Base-by-base conservation (phyloP, 2,113 vertebrate genomes). In the Gallinago media region DNA sequence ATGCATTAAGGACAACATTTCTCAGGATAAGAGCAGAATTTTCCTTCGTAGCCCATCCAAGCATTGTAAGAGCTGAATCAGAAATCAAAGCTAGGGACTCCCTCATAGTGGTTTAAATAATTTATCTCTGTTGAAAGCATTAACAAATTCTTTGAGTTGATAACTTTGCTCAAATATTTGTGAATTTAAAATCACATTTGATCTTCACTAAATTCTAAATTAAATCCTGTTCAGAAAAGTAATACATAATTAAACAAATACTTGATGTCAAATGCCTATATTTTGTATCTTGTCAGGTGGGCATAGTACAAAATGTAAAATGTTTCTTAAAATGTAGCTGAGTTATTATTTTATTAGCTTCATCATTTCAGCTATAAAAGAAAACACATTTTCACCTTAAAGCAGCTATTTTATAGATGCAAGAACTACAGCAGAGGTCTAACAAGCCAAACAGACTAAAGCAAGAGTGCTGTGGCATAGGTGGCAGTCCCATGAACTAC, bases 61-160 rank as follows among this genome's bases (percentile, higher is more conserved):
- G 17, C 56, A 66, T 6, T 26, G 2, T 44, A 79, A 89, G 20
- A 88, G 49, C 84, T 72, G 74, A 91, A 95, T 75, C 73, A 92
- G 84, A 94, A 97, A 95, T 92, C 93, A 95, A 97, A 97, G 36
- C 78, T 81, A 95, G 55, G 36, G 26, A 81, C 49, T 85, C 47
- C 62, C 21, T 58, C 65, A 66, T 2, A 63, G 25, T 19, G 36
- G 34, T 65, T 61, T 74, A 89, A 93, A 86, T 6, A 36, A 89
- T 38, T 72, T 36, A 54, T 61, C 68, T 87, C 78, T 91, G 7
- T 16, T 44, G 50, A 78, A 92, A 92, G 31, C 26, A 76, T 40
- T 44, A 91, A 71, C 18, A 68, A 88, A 95, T 63, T 63, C 5
- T 94, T 71, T 32, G 2, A 73, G 56, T 71, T 83, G 29, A 32